Evolutionary conservation across 2,888 invertebrate genomes (phyloP).

Genomic region (Meiosimyza platycephala): DNA sequence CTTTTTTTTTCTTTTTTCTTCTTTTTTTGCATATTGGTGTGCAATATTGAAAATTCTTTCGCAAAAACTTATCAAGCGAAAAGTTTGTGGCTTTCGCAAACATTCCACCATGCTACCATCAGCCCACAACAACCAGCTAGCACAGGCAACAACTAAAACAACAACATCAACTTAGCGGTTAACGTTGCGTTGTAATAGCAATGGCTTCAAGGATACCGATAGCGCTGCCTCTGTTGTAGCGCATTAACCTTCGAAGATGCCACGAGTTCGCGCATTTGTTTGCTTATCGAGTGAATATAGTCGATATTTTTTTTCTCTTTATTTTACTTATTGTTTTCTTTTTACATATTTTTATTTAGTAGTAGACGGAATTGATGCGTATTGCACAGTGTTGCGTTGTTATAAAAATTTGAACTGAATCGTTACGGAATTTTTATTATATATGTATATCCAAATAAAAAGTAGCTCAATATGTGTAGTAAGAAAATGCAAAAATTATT

Average conservation of each 20-base stretch:
- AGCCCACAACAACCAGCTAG: conserved; percentile 4
- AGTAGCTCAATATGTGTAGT: no score
- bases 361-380: no score
- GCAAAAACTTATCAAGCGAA: conserved; percentile 11
- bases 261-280: conserved; percentile 56
- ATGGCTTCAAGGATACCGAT: no score
- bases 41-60: background rate
- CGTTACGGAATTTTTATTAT: no score
- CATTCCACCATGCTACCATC: conserved; percentile 7
- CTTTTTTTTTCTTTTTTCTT: background rate
- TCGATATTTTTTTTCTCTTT: conserved; percentile 37
- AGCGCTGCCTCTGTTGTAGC: background rate
- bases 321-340: conserved; percentile 53
- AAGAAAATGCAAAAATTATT: no score
- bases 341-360: conserved; percentile 13
- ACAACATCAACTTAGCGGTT: background rate
- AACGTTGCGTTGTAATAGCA: no score
- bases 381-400: no score
- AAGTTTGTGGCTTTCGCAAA: conserved; percentile 25
- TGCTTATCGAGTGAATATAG: conserved; percentile 50
- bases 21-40: background rate
- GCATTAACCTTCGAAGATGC: background rate
- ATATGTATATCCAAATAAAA: no score
- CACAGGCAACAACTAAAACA: background rate
- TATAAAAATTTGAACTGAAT: no score